Conservation (phyloP, 2,888 invertebrate genomes). For the Aproaerema taeniolella region DNA sequence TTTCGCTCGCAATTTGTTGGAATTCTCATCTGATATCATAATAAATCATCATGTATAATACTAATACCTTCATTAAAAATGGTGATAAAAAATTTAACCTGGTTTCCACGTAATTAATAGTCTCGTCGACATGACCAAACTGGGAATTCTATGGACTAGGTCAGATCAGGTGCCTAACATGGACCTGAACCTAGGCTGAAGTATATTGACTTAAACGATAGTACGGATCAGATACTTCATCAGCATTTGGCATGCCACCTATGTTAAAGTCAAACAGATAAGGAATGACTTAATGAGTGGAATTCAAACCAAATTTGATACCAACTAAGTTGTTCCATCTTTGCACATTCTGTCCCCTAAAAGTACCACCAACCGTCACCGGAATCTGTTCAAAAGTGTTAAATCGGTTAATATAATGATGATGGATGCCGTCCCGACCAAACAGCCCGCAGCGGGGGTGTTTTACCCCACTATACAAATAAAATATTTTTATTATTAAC, state of each 20-base stretch:
- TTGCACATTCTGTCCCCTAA: conserved; percentile 39
- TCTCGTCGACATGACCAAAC: conserved; percentile 48
- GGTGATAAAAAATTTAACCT: conserved; percentile 43
- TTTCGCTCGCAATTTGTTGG: conserved; percentile 34
- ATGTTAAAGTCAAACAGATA: conserved; percentile 18
- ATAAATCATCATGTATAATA: conserved; percentile 24
- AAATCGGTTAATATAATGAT: conserved; percentile 78
- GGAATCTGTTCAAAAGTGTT: conserved; percentile 76
- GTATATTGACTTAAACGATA: conserved; percentile 36
- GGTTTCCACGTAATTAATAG: conserved; percentile 54
- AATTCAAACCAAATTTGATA: not conserved
- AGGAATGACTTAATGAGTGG: conserved; percentile 24
- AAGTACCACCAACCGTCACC: conserved; percentile 52
- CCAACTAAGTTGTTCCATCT: conserved; percentile 21
- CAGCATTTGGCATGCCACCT: conserved; percentile 21
- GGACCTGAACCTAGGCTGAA: conserved; percentile 36
- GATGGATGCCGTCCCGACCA: conserved; percentile 71
- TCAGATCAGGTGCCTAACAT: conserved; percentile 46
- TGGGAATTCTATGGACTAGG: conserved; percentile 43
- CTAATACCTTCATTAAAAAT: conserved; percentile 40
- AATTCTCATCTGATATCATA: conserved; percentile 35
- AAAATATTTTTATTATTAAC: conserved; percentile 77
- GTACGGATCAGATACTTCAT: conserved; percentile 35
- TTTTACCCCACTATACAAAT: conserved; percentile 76
- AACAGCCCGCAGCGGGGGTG: conserved; percentile 77